Conservation (phyloP, 2,888 invertebrate species). For the Ormyrus nitidulus region DNA sequence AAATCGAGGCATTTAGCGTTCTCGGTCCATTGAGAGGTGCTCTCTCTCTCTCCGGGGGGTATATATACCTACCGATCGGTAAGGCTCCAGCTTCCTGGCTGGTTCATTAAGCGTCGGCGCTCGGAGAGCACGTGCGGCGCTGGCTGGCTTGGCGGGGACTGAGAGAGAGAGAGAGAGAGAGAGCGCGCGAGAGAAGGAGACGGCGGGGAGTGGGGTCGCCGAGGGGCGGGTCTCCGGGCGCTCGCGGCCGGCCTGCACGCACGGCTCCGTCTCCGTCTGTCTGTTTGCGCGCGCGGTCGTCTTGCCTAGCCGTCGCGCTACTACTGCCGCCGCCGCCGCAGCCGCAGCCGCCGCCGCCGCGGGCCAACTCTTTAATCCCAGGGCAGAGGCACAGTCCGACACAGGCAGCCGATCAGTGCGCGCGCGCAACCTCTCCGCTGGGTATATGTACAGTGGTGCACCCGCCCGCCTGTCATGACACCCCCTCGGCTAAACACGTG, state of each 20-base stretch:
- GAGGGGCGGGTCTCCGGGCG: constrained; percentile 65
- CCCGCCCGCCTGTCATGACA: neutral
- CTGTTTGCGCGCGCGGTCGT: constrained; percentile 18
- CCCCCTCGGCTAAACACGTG: neutral
- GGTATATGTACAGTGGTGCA: too few relatives aligned
- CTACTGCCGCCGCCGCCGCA: constrained; percentile 21
- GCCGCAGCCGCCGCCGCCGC: neutral
- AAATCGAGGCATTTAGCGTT: neutral
- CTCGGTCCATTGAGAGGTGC: too few relatives aligned
- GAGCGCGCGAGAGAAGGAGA: constrained; percentile 9
- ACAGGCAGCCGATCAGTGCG: constrained; percentile 74
- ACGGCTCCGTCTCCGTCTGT: constrained; percentile 56
- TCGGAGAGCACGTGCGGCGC: neutral
- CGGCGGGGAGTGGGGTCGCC: constrained; percentile 59
- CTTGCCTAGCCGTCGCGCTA: constrained; percentile 30
- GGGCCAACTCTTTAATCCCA: constrained; percentile 49
- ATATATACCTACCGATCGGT: neutral
- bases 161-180: constrained; percentile 2
- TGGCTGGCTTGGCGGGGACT: neutral
- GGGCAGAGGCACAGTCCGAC: constrained; percentile 72
- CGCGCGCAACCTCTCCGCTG: constrained; percentile 66
- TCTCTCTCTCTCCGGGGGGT: too few relatives aligned
- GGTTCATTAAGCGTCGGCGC: neutral
- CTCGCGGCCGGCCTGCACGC: constrained; percentile 71
- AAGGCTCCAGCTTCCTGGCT: neutral